These are phyloP conservation scores for Sesamia inferens DNA, from an alignment of 2,888 invertebrate genomes.

Conservation along the genomic window DNA sequence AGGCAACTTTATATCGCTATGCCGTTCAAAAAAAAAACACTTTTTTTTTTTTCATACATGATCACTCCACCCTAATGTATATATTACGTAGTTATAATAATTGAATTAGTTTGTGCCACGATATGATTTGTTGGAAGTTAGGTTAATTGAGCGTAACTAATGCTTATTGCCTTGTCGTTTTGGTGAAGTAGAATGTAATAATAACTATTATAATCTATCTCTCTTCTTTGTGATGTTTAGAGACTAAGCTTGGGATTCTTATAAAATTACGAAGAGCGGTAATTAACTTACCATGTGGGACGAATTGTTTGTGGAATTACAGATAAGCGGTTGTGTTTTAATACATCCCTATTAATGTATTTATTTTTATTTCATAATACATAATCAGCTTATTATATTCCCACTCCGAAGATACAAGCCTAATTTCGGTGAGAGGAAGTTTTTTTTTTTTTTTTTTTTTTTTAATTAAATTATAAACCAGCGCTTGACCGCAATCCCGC, in stretches of 20 bases:
- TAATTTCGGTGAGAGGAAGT: too few relatives aligned
- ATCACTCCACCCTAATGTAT: too few relatives aligned
- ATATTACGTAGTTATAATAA: slow-evolving; percentile 14
- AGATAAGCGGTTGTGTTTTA: too few relatives aligned
- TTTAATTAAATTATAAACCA: too few relatives aligned
- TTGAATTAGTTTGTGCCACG: slow-evolving; percentile 22
- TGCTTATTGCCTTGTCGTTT: slow-evolving; percentile 12
- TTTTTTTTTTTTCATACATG: too few relatives aligned
- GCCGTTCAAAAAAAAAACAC: too few relatives aligned
- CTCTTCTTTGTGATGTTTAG: background rate
- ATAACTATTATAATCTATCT: background rate
- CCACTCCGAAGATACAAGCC: too few relatives aligned
- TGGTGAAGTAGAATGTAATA: slow-evolving; percentile 21
- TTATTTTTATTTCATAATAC: too few relatives aligned
- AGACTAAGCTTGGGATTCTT: background rate
- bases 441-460: background rate
- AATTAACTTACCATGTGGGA: background rate
- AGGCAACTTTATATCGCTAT: too few relatives aligned
- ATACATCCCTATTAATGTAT: background rate
- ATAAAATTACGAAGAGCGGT: background rate
- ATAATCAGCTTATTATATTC: too few relatives aligned
- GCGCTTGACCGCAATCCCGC: too few relatives aligned
- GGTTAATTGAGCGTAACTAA: slow-evolving; percentile 35
- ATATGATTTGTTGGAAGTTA: slow-evolving; percentile 28
- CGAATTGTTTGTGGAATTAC: background rate